Conservation (phyloP, 2,888 invertebrate genomes). For the Noctua janthina region DNA sequence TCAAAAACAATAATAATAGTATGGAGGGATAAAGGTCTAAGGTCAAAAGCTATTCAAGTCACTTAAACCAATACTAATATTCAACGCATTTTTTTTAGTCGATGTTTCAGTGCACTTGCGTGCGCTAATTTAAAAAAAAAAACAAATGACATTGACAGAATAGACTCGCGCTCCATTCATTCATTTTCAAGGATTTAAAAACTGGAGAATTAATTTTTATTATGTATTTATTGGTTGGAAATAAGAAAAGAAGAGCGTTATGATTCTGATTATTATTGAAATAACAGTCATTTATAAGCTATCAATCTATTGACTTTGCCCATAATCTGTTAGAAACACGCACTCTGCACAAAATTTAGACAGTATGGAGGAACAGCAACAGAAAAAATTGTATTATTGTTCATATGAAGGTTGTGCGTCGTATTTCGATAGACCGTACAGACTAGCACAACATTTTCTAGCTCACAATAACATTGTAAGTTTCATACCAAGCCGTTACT, state of each 20-base stretch:
- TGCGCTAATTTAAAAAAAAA: background rate
- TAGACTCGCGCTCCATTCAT: background rate
- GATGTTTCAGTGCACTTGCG: background rate
- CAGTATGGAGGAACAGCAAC: conserved; percentile 56
- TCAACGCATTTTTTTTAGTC: background rate
- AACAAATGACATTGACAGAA: background rate
- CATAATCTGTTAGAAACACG: background rate
- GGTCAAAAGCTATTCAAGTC: background rate
- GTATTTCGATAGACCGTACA: conserved; percentile 88
- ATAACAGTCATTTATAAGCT: background rate
- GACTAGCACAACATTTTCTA: conserved; percentile 89
- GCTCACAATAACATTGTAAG: conserved; percentile 91
- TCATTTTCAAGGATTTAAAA: background rate
- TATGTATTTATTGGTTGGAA: conserved; percentile 9
- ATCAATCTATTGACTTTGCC: background rate
- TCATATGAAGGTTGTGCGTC: conserved; percentile 82
- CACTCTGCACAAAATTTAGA: background rate
- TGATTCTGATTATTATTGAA: background rate
- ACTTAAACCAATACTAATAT: background rate
- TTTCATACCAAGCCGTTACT: conserved; percentile 16
- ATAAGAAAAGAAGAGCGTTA: background rate
- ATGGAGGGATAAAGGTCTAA: too few species aligned
- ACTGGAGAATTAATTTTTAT: background rate
- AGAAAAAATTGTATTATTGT: conserved; percentile 63
- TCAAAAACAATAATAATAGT: background rate